A percentile compares a stretch with the other conserved stretches of the same genome.
phyloP scores from a whole-genome alignment of 2,797 vertebrate species.

The Sandelia bainsii region DNA sequence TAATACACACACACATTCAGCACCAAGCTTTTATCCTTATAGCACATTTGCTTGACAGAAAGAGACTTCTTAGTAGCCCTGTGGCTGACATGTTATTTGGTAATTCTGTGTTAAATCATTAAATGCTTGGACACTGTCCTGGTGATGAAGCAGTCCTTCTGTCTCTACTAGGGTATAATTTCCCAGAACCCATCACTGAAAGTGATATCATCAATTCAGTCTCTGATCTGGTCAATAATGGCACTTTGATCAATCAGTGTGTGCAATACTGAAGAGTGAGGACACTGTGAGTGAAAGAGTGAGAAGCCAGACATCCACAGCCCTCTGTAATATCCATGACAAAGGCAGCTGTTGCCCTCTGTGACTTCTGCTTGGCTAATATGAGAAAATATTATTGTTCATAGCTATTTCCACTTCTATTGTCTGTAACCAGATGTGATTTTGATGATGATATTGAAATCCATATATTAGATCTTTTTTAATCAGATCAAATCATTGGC shows the following conservation, averaged over 20 bases:
- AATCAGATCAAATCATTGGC: constrained; percentile 21
- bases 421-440: constrained; percentile 2
- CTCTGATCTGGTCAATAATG: constrained; percentile 65
- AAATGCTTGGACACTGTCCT: constrained; percentile 26
- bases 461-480: constrained; percentile 12
- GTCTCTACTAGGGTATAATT: constrained; percentile 45
- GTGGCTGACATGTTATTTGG: constrained; percentile 39
- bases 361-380: constrained; percentile 28
- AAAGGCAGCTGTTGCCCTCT: constrained; percentile 53
- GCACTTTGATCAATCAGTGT: constrained; percentile 61
- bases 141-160: constrained; percentile 17
- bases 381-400: constrained; percentile 12
- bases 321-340: constrained; percentile 30
- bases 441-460: constrained; percentile 24
- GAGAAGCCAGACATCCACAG: constrained; percentile 60
- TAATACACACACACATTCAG: constrained; percentile 24
- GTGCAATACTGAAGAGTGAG: constrained; percentile 38
- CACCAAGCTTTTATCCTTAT: constrained; percentile 23
- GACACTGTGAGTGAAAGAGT: constrained; percentile 50
- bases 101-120: constrained; percentile 56
- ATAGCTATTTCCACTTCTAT: constrained; percentile 3
- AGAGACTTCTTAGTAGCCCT: constrained; percentile 35
- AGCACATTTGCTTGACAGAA: constrained; percentile 44
- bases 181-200: constrained; percentile 60
- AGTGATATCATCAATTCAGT: constrained; percentile 60